A percentile compares a stretch with the other conserved stretches of the same genome.
Evolutionary conservation across 2,797 vertebrate genomes (phyloP).

Genomic region (Enteromius paludinosus): DNA sequence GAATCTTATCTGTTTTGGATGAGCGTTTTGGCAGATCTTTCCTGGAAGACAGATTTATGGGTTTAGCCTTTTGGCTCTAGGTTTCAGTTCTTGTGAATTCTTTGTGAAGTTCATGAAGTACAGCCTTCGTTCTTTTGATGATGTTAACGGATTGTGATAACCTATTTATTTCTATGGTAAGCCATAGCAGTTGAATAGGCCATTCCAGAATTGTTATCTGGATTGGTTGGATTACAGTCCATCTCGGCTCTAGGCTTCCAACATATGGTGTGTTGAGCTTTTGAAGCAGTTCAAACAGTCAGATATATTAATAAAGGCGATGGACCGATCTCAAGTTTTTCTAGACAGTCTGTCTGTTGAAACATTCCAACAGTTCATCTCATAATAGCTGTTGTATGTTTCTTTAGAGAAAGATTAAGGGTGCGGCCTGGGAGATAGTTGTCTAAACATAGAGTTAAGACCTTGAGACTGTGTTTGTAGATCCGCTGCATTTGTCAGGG

Average conservation of each 20-base stretch:
- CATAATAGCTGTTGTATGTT: conserved; percentile 47
- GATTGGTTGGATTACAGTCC: conserved; percentile 32
- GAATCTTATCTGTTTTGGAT: conserved; percentile 30
- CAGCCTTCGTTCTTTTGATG: conserved; percentile 16
- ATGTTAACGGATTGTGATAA: conserved; percentile 16
- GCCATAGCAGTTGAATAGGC: neutral
- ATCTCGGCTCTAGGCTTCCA: conserved; percentile 12
- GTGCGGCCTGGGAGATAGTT: conserved; percentile 56
- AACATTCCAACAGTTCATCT: conserved; percentile 41
- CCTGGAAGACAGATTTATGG: conserved; percentile 42
- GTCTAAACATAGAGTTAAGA: conserved; percentile 60
- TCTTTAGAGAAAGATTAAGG: conserved; percentile 64
- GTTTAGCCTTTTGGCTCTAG: conserved; percentile 30
- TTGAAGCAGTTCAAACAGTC: conserved; percentile 16
- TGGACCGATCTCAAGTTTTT: conserved; percentile 29
- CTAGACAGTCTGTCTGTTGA: conserved; percentile 29
- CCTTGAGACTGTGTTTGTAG: conserved; percentile 54
- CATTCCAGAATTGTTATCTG: neutral
- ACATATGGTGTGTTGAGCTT: conserved; percentile 28
- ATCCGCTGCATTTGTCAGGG: conserved; percentile 62
- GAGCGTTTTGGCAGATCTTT: conserved; percentile 43
- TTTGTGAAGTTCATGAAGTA: conserved; percentile 26
- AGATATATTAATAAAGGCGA: conserved; percentile 35
- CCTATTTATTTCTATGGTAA: conserved; percentile 16
- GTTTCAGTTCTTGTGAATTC: neutral